These are phyloP conservation scores for Rhagium mordax DNA, from an alignment of 2,888 invertebrate genomes.

Conservation along the genomic window DNA sequence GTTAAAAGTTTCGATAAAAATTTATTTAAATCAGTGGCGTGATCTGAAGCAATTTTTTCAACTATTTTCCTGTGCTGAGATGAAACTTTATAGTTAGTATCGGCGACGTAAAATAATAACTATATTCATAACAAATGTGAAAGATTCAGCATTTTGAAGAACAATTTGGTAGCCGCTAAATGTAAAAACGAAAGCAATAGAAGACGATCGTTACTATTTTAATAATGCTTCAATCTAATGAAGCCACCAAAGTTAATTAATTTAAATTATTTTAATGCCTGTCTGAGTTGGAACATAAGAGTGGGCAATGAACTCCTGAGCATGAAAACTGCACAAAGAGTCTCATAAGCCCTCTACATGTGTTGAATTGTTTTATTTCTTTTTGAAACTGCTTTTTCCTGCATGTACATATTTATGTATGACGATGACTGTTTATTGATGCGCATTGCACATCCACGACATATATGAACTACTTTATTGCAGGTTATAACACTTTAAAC, in stretches of 20 bases:
- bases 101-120: too few relatives aligned
- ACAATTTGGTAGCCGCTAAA: neutral
- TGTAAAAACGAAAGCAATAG: neutral
- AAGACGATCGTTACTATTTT: neutral
- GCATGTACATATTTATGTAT: neutral
- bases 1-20: too few relatives aligned
- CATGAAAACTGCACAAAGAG: slow-evolving; percentile 3
- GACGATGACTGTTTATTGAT: neutral
- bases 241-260: slow-evolving; percentile 22
- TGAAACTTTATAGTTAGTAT: too few relatives aligned
- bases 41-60: too few relatives aligned
- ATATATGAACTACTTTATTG: slow-evolving; percentile 22
- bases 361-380: slow-evolving; percentile 1
- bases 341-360: neutral
- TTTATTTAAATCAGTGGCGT: too few relatives aligned
- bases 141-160: too few relatives aligned
- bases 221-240: slow-evolving; percentile 12
- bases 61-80: too few relatives aligned
- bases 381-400: slow-evolving; percentile 4
- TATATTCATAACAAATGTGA: too few relatives aligned
- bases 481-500: slow-evolving; percentile 32
- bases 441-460: neutral
- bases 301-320: slow-evolving; percentile 18
- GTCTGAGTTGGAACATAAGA: slow-evolving; percentile 12
- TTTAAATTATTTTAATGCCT: slow-evolving; percentile 22